Evolutionary conservation across 2,797 vertebrate species (phyloP).

Genomic region (Enteromius treurensis): DNA sequence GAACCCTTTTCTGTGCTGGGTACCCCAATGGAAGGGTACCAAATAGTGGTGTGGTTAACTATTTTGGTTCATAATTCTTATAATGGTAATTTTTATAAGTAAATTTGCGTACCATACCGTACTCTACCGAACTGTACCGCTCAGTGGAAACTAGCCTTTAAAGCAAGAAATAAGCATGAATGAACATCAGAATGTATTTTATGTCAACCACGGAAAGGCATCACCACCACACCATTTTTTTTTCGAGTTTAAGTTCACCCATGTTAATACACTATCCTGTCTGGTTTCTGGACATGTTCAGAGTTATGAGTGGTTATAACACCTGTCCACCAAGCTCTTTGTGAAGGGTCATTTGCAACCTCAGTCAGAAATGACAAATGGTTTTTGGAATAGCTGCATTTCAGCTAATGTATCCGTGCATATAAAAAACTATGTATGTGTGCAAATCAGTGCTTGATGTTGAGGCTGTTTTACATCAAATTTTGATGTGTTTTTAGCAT

Average conservation of each 20-base stretch:
- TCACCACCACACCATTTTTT: neutral
- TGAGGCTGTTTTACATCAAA: slow-evolving; percentile 3
- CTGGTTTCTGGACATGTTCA: neutral
- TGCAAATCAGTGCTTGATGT: neutral
- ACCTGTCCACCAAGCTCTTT: neutral
- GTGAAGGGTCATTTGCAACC: neutral
- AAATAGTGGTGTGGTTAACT: no score
- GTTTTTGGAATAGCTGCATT: neutral
- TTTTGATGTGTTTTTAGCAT: neutral
- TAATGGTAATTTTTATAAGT: no score
- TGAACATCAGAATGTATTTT: no score
- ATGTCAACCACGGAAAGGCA: no score
- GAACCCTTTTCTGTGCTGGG: no score
- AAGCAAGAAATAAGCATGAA: neutral
- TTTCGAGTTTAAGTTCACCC: neutral
- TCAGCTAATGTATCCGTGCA: neutral
- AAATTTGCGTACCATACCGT: no score
- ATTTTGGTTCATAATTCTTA: no score
- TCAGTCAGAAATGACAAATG: neutral
- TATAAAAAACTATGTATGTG: neutral
- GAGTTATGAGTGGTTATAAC: neutral
- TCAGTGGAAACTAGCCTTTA: neutral
- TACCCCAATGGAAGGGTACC: no score
- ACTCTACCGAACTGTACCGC: no score
- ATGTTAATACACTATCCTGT: neutral